Evolutionary conservation across 2,113 vertebrate genomes (phyloP), one percentile per base, ranked within the genome.

Genomic region (Pogonocichla stellata): DNA sequence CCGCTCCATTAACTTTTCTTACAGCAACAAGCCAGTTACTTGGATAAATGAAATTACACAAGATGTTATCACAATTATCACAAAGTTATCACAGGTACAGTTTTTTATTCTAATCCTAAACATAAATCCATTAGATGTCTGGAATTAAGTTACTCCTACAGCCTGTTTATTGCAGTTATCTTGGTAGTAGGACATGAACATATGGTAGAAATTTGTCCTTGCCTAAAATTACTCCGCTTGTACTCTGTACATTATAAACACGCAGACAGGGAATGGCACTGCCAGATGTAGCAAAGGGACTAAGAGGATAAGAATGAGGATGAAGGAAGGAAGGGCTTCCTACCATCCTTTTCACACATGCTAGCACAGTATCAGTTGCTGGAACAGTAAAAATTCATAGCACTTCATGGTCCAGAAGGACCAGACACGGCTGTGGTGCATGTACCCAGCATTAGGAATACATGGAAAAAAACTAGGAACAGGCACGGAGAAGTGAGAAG

Each of bases 151-250:
- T 86, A 73, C 67, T 70, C 54, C 62, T 69, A 64, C 6, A 77
- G 67, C 47, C 80, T 78, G 29, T 58, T 94, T 88, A 83, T 80
- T 93, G 62, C 60, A 47, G 56, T 83, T 93, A 86, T 69, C 38
- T 90, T 90, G 77, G 67, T 15, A 83, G 85, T 90, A 94, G 71
- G 86, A 86, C 86, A 86, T 10, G 79, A 93, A 77, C 92, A 96
- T 86, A 88, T 57, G 74, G 88, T 25, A 93, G 64, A 97, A 95
- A 86, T 93, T 88, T 92, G 80, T 73, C 86, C 88, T 66, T 88
- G 82, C 71, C 88, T 88, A 92, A 94, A 93, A 92, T 92, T 77
- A 94, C 60, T 88, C 74, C 86, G 54, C 88, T 58, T 57, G 42
- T 83, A 66, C 64, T 62, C 61, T 1, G 11, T 33, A 75, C 23